A percentile compares a stretch with the other conserved stretches of the same genome.
Conservation (phyloP, 1,140 invertebrate genomes). For the Leptopilina clavipes region DNA sequence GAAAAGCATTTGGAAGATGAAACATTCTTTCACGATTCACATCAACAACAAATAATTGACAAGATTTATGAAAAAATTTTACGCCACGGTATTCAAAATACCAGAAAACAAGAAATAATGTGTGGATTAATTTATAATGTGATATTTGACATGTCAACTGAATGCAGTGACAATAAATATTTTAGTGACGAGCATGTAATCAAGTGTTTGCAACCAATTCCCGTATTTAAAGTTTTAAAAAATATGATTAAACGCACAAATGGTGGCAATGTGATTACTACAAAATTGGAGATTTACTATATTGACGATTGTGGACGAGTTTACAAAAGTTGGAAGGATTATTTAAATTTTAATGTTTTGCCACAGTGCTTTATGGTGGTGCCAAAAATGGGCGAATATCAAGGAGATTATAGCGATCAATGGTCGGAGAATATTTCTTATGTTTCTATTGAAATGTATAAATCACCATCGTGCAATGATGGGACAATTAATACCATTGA, state of each 20-base stretch:
- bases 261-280: not conserved
- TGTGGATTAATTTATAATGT: slow-evolving; percentile 33
- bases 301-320: slow-evolving; percentile 18
- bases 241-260: not conserved
- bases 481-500: not conserved
- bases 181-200: not conserved
- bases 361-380: not conserved
- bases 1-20: not conserved
- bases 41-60: not conserved
- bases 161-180: not conserved
- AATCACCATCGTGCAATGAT: not conserved
- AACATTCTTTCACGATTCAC: not conserved
- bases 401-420: not conserved
- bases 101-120: slow-evolving; percentile 10
- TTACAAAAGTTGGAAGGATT: slow-evolving; percentile 8
- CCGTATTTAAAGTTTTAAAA: slow-evolving; percentile 19
- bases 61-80: slow-evolving; percentile 23
- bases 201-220: not conserved
- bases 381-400: slow-evolving; percentile 15
- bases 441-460: slow-evolving; percentile 5
- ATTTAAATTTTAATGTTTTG: not conserved
- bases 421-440: not conserved
- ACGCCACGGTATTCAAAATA: not conserved
- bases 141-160: not conserved
- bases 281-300: not conserved